Evolutionary conservation across 2,113 vertebrate species (phyloP).

Genomic region (Pollachius pollachius): DNA sequence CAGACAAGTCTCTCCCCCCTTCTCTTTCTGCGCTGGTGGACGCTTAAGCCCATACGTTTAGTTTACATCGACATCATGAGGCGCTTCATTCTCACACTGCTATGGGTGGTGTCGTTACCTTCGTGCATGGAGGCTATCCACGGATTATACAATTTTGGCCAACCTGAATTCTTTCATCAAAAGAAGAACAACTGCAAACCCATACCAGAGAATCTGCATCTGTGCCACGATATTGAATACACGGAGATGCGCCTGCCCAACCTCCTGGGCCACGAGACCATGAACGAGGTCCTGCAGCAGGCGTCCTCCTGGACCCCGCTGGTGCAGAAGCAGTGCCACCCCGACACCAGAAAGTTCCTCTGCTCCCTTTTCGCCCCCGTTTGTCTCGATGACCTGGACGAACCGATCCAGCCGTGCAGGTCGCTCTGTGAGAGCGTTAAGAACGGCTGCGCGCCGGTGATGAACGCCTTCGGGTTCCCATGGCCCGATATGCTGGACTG

Average conservation of each 20-base stretch:
- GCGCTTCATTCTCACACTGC: constrained; percentile 26
- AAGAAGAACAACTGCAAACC: constrained; percentile 91
- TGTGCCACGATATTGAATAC: constrained; percentile 96
- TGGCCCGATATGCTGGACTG: constrained; percentile 98
- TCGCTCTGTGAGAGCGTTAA: constrained; percentile 92
- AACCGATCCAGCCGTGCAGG: constrained; percentile 93
- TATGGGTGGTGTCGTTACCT: constrained; percentile 69
- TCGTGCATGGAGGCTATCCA: constrained; percentile 73
- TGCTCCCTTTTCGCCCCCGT: constrained; percentile 97
- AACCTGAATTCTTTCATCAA: constrained; percentile 81
- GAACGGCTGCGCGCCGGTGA: constrained; percentile 90
- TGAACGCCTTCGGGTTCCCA: constrained; percentile 95
- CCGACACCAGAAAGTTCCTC: constrained; percentile 96
- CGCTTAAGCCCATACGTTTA: constrained; percentile 7
- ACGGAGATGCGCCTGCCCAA: constrained; percentile 94
- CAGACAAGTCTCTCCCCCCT: constrained; percentile 32
- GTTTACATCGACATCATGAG: constrained; percentile 41
- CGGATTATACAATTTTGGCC: constrained; percentile 86
- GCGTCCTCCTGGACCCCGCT: constrained; percentile 96
- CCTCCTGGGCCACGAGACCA: constrained; percentile 94
- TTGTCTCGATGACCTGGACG: constrained; percentile 91
- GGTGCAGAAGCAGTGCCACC: constrained; percentile 94
- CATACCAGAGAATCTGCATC: constrained; percentile 85
- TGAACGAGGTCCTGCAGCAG: constrained; percentile 95
- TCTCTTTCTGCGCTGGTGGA: constrained; percentile 25